These are phyloP conservation scores for Acronicta aceris DNA, from an alignment of 2,888 invertebrate genomes.

Conservation along the genomic window DNA sequence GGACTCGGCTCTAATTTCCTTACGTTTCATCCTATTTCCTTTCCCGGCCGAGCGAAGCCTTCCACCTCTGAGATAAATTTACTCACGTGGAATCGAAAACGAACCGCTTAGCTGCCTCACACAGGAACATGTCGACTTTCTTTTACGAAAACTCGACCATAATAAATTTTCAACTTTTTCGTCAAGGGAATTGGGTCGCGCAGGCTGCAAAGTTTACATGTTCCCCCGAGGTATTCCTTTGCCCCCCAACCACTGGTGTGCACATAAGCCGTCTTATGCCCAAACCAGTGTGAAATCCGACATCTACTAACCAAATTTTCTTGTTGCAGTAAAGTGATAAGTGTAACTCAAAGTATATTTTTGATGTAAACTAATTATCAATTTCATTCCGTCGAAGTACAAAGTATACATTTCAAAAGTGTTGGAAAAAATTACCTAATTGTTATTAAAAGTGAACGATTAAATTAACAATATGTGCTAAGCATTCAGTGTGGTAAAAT, in stretches of 20 bases:
- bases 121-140: slow-evolving; percentile 71
- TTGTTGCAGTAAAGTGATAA: slow-evolving; percentile 81
- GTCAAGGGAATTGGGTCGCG: slow-evolving; percentile 39
- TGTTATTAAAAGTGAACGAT: slow-evolving; percentile 63
- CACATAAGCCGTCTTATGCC: slow-evolving; percentile 80
- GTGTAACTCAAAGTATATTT: slow-evolving; percentile 80
- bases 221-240: slow-evolving; percentile 77
- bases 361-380: slow-evolving; percentile 78
- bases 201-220: slow-evolving; percentile 65
- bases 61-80: slow-evolving; percentile 84
- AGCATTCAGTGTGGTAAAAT: slow-evolving; percentile 75
- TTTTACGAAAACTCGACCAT: slow-evolving; percentile 36
- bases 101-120: slow-evolving; percentile 88
- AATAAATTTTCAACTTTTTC: slow-evolving; percentile 32
- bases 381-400: slow-evolving; percentile 84
- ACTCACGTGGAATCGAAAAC: slow-evolving; percentile 83
- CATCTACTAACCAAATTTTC: slow-evolving; percentile 51
- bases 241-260: slow-evolving; percentile 72
- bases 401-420: slow-evolving; percentile 78
- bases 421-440: slow-evolving; percentile 65
- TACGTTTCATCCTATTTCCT: slow-evolving; percentile 78
- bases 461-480: slow-evolving; percentile 73
- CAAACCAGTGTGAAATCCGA: slow-evolving; percentile 76
- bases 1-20: slow-evolving; percentile 73
- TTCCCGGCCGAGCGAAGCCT: slow-evolving; percentile 85